Evolutionary conservation across 2,797 vertebrate species (phyloP).

Genomic region (Coendou prehensilis): DNA sequence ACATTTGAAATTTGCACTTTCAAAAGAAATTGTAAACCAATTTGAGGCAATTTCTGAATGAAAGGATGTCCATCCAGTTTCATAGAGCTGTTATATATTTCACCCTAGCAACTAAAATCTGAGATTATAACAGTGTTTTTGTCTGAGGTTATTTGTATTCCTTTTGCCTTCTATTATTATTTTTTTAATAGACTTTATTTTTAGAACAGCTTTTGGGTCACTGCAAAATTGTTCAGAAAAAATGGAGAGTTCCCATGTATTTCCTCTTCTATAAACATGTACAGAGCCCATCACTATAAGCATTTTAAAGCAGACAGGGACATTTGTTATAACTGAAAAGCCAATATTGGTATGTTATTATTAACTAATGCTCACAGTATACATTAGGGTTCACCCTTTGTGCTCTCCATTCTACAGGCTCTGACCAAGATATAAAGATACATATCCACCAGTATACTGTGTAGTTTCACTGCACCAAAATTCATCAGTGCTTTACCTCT

Average conservation of each 20-base stretch:
- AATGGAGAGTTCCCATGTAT: neutral
- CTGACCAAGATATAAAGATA: neutral
- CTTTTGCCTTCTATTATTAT: neutral
- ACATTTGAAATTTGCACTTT: neutral
- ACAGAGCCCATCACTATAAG: no score
- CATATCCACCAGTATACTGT: rapidly evolving
- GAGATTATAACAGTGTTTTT: no score
- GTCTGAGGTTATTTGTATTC: neutral
- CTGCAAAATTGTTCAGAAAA: neutral
- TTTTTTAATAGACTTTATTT: neutral
- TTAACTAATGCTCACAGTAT: neutral
- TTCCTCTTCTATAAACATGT: neutral
- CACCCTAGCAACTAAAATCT: neutral
- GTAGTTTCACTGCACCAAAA: neutral
- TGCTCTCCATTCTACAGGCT: neutral
- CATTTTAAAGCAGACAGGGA: no score
- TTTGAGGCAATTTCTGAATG: neutral
- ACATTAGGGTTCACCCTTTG: neutral
- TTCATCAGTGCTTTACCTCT: neutral
- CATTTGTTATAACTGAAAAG: neutral
- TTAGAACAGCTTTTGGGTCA: neutral
- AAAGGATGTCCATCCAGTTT: neutral
- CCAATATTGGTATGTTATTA: neutral
- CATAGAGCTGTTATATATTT: neutral
- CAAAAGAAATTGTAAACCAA: neutral